These are phyloP conservation scores for Vicugna pacos DNA, from an alignment of 2,113 vertebrate species.

Conservation along the genomic window DNA sequence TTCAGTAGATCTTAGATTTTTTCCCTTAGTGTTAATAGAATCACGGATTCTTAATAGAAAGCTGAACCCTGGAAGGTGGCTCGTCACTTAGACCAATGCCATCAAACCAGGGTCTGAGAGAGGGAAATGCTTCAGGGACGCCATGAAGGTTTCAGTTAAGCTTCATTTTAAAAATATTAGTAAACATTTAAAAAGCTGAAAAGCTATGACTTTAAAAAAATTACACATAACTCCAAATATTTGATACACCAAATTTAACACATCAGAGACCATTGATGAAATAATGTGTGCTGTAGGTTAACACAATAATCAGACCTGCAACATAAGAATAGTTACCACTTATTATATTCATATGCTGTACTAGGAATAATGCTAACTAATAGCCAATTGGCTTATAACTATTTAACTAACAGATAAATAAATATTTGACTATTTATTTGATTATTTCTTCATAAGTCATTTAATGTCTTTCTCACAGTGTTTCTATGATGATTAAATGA, in stretches of 20 bases:
- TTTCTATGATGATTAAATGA: slow-evolving; percentile 33
- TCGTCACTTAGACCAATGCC: background rate
- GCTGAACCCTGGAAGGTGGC: background rate
- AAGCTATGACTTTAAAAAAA: background rate
- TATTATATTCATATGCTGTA: background rate
- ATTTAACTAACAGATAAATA: background rate
- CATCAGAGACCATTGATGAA: fast-evolving
- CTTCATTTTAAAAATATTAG: slow-evolving; percentile 6
- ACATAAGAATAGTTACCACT: background rate
- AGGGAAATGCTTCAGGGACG: background rate
- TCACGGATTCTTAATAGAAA: background rate
- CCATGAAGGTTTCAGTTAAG: background rate
- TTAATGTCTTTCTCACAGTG: background rate
- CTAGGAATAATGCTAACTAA: background rate
- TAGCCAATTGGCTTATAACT: background rate
- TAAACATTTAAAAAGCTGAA: background rate
- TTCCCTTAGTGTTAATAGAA: background rate
- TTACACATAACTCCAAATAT: background rate
- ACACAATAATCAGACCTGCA: background rate
- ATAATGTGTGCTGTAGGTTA: background rate
- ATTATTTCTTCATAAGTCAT: slow-evolving; percentile 29
- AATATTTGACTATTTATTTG: slow-evolving; percentile 33
- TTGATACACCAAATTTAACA: background rate
- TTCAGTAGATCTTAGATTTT: background rate
- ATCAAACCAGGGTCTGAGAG: background rate